A percentile compares a stretch with the other conserved stretches of the same genome.
These are phyloP conservation scores for Orthosia gracilis DNA, from an alignment of 2,888 invertebrate species.

Conservation along the genomic window DNA sequence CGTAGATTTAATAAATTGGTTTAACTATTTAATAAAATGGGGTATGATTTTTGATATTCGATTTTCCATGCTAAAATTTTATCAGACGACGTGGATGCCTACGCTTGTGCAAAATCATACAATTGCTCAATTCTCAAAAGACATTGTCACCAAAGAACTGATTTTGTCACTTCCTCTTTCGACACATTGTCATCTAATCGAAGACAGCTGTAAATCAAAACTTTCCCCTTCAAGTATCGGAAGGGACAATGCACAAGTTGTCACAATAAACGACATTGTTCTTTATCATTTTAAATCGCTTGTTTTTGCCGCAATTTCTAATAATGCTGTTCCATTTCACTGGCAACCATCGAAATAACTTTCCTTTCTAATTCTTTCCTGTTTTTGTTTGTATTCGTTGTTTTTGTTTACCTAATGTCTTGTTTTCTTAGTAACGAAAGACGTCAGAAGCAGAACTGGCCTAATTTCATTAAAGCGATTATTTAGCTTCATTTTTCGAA, in stretches of 20 bases:
- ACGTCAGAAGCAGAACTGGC: slow-evolving; percentile 25
- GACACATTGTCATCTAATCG: background rate
- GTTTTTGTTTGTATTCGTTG: slow-evolving; percentile 42
- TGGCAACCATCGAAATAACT: slow-evolving; percentile 34
- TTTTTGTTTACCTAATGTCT: slow-evolving; percentile 35
- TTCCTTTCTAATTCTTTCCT: slow-evolving; percentile 47
- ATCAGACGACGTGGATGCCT: background rate
- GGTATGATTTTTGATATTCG: background rate
- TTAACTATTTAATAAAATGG: slow-evolving; percentile 8
- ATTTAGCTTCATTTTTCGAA: slow-evolving; percentile 16
- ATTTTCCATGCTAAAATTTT: background rate
- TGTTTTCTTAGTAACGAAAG: slow-evolving; percentile 22
- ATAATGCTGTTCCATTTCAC: slow-evolving; percentile 45
- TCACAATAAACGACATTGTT: slow-evolving; percentile 29
- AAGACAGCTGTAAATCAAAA: slow-evolving; percentile 28
- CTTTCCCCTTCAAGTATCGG: slow-evolving; percentile 3
- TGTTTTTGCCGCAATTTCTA: slow-evolving; percentile 38
- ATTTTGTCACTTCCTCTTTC: background rate
- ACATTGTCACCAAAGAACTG: background rate
- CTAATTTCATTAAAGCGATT: slow-evolving; percentile 12
- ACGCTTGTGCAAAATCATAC: background rate
- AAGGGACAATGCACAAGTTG: slow-evolving; percentile 27
- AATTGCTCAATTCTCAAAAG: background rate
- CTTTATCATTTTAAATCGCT: slow-evolving; percentile 25
- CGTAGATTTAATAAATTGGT: slow-evolving; percentile 7